Evolutionary conservation across 2,888 invertebrate genomes (phyloP), one percentile per base, ranked within the genome.

Genomic region (Buathra laborator): DNA sequence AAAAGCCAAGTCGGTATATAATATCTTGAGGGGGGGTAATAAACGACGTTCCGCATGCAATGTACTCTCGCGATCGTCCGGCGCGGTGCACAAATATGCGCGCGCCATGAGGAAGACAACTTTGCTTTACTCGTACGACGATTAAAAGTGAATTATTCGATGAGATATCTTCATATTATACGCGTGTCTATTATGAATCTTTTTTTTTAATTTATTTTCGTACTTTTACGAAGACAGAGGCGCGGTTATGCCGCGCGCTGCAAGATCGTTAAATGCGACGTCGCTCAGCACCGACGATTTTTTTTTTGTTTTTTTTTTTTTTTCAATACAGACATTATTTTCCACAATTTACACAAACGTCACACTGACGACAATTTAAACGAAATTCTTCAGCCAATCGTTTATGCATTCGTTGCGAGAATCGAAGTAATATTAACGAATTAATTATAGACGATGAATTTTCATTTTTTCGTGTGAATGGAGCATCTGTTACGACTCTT

Each of bases 81-180:
- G 37, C 53, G 53, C 66, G 53, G 56, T 59, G 16, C 53, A 67
- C 29, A 24, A 3, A 32, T 16, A 70, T 66, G 29, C 46, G 37
- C 14, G n/a, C 29, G 24, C 24, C 32, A 77, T 43, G 48, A 19
- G 37, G 71, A 72, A 66, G 62, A 16, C 10, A 79, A 79, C 37
- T 16, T 19, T 44, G 66, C 62, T 72, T 80, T 56, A 56, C 44
- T 10, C 53, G 71, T 32, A 43, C 62, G 56, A 56, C 75, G 51
- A 51, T 81, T 75, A 75, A 81, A 75, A 48, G 43, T 74, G 32
- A 81, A 81, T 74, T 74, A 74, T 59, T 59, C 48, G 67, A 81
- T 24, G 74, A 72, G 32, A 74, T 67, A 48, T 56, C 56, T 80
- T 74, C 29, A 29, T 66, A 62, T 66, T 44, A 51, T 59, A 32